Evolutionary conservation across 2,113 vertebrate species (phyloP), one percentile per base, ranked within the genome.

Genomic region (Phalacrocorax pelagicus): DNA sequence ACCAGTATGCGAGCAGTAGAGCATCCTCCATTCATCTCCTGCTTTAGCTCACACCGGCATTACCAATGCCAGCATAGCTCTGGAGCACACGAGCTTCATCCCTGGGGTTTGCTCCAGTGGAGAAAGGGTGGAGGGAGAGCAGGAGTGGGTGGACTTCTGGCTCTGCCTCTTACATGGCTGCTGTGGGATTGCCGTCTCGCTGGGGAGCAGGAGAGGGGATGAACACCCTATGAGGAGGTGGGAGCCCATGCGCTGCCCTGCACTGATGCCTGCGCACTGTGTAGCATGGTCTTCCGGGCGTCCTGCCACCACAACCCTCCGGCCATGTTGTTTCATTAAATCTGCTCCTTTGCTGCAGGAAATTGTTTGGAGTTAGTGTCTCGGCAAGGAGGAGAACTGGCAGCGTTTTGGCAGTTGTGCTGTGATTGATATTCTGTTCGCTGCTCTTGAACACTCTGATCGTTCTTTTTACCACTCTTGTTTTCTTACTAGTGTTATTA

Each of bases 341-440:
- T 57, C 81, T 83, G 73, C 81, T 72, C 38, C 71, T 58, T 58
- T 85, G 82, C 94, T 95, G 90, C 83, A 96, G 92, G 92, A 94
- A 91, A 88, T 81, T 79, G 16, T 94, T 91, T 2, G 1, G 72
- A 86, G 78, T 91, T 84, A 81, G 52, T 36, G 81, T 49, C 73
- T 91, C 11, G 11, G 62, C 69, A 66, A 94, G 84, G 47, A 84
- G 24, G 23, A 24, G 67, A 49, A 65, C 36, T 2, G 65, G 58
- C 73, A 78, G 52, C 1, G 3, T 65, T 49, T 89, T 46, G 88
- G 67, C 79, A 71, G 65, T 49, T 54, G 12, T 1, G 10, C 47
- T 8, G 42, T 88, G 85, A 92, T 86, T 95, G 91, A 83, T 86
- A 30, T 38, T 92, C 94, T 93, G 59, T 80, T 81, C 23, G 8